These are phyloP conservation scores for Flexamia atlantica DNA, from an alignment of 2,888 invertebrate genomes.

Conservation along the genomic window DNA sequence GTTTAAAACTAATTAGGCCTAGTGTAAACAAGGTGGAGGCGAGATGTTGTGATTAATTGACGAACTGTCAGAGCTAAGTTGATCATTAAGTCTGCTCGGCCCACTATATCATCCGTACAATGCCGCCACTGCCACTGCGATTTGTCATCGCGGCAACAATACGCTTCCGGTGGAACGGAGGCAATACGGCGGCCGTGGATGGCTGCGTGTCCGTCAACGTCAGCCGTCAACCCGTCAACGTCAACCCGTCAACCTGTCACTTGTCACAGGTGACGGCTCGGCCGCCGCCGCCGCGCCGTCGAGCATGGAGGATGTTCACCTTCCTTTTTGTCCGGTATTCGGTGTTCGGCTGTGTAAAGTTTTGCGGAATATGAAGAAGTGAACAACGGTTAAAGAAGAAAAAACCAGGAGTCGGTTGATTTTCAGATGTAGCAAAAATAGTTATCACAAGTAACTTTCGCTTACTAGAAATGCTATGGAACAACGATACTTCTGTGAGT, in stretches of 20 bases:
- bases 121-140: conserved; percentile 57
- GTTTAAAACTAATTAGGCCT: conserved; percentile 55
- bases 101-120: conserved; percentile 62
- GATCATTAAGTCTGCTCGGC: conserved; percentile 70
- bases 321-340: neutral
- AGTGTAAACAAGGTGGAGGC: conserved; percentile 55
- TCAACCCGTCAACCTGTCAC: conserved; percentile 18
- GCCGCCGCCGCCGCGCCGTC: neutral
- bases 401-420: too few species aligned
- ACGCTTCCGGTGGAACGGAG: too few species aligned
- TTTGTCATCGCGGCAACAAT: conserved; percentile 55
- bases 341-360: too few species aligned
- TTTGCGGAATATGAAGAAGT: too few species aligned
- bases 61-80: conserved; percentile 71
- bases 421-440: too few species aligned
- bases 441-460: too few species aligned
- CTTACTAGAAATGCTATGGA: too few species aligned
- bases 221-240: conserved; percentile 2
- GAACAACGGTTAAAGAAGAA: too few species aligned
- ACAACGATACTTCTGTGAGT: too few species aligned
- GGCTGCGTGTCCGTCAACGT: conserved; percentile 19
- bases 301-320: neutral
- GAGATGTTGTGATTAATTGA: conserved; percentile 70
- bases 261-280: conserved; percentile 11
- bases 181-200: conserved; percentile 17